Evolutionary conservation across 2,797 vertebrate species (phyloP).

Genomic region (Chrosomus eos): DNA sequence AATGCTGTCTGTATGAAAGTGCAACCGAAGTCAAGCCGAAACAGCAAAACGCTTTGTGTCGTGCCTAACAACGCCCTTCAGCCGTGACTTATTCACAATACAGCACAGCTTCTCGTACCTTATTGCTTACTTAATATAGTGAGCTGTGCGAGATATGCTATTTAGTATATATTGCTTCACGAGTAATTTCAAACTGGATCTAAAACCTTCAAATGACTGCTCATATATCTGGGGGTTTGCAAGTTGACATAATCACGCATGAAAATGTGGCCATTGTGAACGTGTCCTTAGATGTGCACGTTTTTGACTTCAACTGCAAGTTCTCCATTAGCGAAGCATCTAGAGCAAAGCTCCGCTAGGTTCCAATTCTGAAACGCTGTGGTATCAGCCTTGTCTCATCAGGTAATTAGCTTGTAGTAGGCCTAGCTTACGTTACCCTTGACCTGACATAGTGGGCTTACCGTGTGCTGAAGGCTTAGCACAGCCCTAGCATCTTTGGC

Average conservation of each 20-base stretch:
- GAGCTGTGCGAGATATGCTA: background rate
- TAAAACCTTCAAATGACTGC: background rate
- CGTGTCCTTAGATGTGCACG: background rate
- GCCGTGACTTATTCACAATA: no score
- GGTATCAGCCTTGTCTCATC: constrained; percentile 33
- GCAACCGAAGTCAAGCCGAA: background rate
- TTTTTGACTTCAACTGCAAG: background rate
- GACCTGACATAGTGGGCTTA: constrained; percentile 43
- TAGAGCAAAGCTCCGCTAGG: background rate
- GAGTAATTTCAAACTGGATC: background rate
- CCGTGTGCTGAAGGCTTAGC: constrained; percentile 35
- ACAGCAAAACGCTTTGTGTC: background rate
- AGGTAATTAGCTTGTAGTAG: constrained; percentile 50
- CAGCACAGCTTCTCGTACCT: no score
- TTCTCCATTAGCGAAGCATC: background rate
- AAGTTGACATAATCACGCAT: background rate
- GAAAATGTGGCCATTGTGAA: background rate
- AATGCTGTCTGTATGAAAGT: background rate
- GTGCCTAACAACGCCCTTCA: no score
- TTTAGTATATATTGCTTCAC: background rate
- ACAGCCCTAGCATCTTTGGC: constrained; percentile 43
- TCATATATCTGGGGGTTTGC: background rate
- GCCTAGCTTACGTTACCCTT: constrained; percentile 35
- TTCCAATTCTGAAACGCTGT: background rate
- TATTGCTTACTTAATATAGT: background rate